Evolutionary conservation across 37 sponge, comb jelly and placozoan species (phyloP).

Genomic region (Diacarnus erythraeanus): DNA sequence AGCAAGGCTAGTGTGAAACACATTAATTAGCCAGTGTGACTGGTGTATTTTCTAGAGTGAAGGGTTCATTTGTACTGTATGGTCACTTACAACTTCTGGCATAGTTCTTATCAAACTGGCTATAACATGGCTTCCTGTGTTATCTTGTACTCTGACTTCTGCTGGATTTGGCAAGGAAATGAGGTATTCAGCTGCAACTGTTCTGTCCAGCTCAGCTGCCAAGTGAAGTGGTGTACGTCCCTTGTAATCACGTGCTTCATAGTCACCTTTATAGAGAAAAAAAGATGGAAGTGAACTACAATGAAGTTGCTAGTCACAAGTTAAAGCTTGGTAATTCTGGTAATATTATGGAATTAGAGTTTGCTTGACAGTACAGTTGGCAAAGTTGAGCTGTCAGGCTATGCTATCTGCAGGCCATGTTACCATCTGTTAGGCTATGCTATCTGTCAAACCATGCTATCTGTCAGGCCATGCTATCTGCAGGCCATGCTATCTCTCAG

Average conservation of each 20-base stretch:
- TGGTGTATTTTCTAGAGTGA: too few species aligned
- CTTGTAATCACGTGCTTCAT: slow-evolving; percentile 14
- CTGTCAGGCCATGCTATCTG: too few species aligned
- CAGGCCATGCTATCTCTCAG: too few species aligned
- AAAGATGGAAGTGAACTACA: too few species aligned
- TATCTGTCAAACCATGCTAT: too few species aligned
- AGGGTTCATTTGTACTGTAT: too few species aligned
- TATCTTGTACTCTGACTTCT: slow-evolving; percentile 16
- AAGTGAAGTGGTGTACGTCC: slow-evolving; percentile 78
- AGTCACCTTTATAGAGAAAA: slow-evolving; percentile 13
- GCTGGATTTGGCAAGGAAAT: slow-evolving; percentile 46
- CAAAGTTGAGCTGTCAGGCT: too few species aligned
- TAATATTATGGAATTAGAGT: neutral
- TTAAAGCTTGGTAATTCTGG: neutral
- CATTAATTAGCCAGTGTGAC: too few species aligned
- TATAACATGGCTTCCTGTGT: slow-evolving; percentile 37
- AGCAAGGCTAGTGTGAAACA: neutral
- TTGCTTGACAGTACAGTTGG: neutral
- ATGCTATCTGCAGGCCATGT: too few species aligned
- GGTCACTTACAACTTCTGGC: slow-evolving; percentile 44
- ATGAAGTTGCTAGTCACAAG: too few species aligned
- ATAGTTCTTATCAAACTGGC: slow-evolving; percentile 51
- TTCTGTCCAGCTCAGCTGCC: slow-evolving; percentile 73
- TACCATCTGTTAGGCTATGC: too few species aligned
- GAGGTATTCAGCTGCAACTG: slow-evolving; percentile 30